Percentiles rank a stretch among this genome's conserved stretches.
These are phyloP conservation scores for Drosophila ogumai DNA, from an alignment of 1,140 invertebrate genomes.

Conservation along the genomic window DNA sequence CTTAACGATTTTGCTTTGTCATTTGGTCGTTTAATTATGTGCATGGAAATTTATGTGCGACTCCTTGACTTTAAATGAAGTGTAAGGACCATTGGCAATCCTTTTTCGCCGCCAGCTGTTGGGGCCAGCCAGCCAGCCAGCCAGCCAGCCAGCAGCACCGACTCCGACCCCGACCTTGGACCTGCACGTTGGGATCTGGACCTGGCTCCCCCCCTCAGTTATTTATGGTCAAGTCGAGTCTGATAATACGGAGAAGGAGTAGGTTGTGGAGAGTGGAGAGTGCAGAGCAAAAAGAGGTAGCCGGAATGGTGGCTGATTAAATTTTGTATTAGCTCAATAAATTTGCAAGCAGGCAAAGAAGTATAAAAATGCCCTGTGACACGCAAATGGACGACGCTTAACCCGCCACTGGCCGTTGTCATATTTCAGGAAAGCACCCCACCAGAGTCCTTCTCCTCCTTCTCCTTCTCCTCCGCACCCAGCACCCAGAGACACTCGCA, in stretches of 20 bases:
- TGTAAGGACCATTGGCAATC: constrained; percentile 74
- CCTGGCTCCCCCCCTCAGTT: constrained; percentile 26
- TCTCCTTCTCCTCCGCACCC: not conserved
- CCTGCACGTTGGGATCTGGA: constrained; percentile 25
- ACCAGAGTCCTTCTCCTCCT: too few species aligned
- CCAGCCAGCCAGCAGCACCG: not conserved
- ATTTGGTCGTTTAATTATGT: constrained; percentile 81
- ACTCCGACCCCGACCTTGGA: constrained; percentile 39
- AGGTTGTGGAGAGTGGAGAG: not conserved
- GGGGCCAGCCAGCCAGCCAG: not conserved
- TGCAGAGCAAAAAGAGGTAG: not conserved
- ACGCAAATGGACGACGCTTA: constrained; percentile 77
- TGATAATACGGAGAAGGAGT: constrained; percentile 59
- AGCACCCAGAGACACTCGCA: not conserved
- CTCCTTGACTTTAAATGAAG: constrained; percentile 82
- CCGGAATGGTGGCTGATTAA: constrained; percentile 63
- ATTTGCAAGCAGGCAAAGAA: constrained; percentile 53
- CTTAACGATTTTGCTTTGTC: constrained; percentile 81
- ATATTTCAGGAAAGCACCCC: constrained; percentile 56
- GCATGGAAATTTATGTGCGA: constrained; percentile 83
- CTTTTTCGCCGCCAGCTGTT: constrained; percentile 75
- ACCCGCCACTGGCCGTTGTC: constrained; percentile 53
- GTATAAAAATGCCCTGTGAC: constrained; percentile 62
- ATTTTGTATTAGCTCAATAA: constrained; percentile 82
- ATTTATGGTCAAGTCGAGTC: constrained; percentile 71